Percentiles rank a stretch among this genome's conserved stretches.
phyloP scores from a whole-genome alignment of 2,888 invertebrate genomes.

The Timema cristinae region DNA sequence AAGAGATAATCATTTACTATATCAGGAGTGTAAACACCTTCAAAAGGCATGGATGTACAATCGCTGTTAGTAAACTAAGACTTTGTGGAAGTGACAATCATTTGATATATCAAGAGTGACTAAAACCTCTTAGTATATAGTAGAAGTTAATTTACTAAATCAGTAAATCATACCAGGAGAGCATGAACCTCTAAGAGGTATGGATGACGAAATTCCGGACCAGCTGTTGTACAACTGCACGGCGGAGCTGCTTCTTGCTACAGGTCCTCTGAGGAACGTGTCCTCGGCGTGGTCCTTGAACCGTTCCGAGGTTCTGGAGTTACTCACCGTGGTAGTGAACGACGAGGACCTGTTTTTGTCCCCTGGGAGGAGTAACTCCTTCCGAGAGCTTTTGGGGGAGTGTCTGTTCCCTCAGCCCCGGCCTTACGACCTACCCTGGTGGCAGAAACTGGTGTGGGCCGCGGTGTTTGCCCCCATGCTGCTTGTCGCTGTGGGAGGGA shows the following conservation, averaged over 20 bases:
- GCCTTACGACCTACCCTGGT: conserved; percentile 49
- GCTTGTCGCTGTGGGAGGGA: conserved; percentile 44
- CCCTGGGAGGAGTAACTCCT: neutral
- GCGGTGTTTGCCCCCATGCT: conserved; percentile 37
- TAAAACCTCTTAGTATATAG: no score
- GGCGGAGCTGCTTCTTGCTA: conserved; percentile 17
- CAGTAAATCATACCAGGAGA: no score
- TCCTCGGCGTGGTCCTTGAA: conserved; percentile 16
- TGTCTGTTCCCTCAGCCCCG: conserved; percentile 48
- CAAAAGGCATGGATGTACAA: no score
- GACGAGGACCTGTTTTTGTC: neutral
- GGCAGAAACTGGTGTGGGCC: conserved; percentile 42
- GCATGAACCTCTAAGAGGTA: no score
- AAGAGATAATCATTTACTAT: no score
- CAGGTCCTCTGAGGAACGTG: conserved; percentile 7
- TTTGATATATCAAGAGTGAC: no score
- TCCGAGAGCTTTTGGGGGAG: neutral
- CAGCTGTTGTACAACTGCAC: conserved; percentile 26
- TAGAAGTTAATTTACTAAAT: no score
- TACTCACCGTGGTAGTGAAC: conserved; percentile 12
- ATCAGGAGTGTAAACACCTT: no score
- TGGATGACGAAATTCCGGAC: neutral
- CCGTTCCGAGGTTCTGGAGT: conserved; percentile 15
- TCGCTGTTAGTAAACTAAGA: no score
- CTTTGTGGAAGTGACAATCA: no score